Evolutionary conservation across 35 echinoderm and acorn worm species (phyloP).

Genomic region (Ophiothrix spiculata): DNA sequence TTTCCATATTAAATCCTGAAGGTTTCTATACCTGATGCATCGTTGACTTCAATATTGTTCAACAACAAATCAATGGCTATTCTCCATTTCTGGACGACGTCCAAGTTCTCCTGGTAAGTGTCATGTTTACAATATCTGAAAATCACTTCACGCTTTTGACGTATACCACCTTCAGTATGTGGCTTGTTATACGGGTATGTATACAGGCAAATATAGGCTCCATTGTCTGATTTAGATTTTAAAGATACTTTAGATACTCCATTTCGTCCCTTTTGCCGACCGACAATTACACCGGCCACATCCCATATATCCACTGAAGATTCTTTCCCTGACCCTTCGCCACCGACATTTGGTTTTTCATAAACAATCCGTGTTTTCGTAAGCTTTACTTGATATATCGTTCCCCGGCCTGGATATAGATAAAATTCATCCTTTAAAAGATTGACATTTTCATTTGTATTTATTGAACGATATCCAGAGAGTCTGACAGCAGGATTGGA

Average conservation of each 20-base stretch:
- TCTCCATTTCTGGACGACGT: conserved; percentile 31
- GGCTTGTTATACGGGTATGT: conserved; percentile 8
- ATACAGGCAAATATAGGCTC: conserved; percentile 11
- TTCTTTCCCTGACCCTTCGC: background rate
- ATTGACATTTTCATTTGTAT: background rate
- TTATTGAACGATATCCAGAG: background rate
- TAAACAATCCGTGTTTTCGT: background rate
- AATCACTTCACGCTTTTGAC: conserved; percentile 11
- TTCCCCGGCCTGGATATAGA: background rate
- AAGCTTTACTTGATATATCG: background rate
- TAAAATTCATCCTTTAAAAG: background rate
- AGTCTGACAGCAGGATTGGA: background rate
- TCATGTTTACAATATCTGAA: conserved; percentile 18
- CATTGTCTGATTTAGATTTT: background rate
- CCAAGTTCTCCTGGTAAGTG: conserved; percentile 28
- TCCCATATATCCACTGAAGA: background rate
- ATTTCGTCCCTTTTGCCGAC: background rate
- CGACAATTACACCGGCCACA: background rate
- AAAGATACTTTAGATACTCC: background rate
- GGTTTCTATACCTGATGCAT: background rate
- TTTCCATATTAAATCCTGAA: too few species aligned
- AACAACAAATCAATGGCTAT: conserved; percentile 11
- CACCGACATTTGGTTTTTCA: background rate
- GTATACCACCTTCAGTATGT: background rate
- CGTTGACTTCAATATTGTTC: background rate